Evolutionary conservation across 64 coral and sea anemone species (phyloP).

Genomic region (Actinia equina): DNA sequence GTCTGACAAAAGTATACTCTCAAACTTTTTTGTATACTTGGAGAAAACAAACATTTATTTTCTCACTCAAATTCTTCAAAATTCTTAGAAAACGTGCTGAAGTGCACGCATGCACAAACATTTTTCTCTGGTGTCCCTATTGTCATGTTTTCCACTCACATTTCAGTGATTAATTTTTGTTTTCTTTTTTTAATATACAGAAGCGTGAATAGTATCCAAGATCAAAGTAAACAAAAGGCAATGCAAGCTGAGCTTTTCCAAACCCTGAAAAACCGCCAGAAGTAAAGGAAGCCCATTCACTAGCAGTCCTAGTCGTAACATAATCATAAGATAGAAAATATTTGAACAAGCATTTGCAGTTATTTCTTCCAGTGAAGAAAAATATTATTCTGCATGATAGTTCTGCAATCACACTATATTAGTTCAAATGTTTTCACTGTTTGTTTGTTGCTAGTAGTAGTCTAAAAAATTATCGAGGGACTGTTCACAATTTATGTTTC

Average conservation of each 20-base stretch:
- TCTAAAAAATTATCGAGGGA: background rate
- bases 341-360: background rate
- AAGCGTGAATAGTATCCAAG: slow-evolving; percentile 73
- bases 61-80: no score
- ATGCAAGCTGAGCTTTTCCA: slow-evolving; percentile 94
- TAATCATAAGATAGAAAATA: background rate
- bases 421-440: background rate
- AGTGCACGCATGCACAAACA: no score
- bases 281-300: slow-evolving; percentile 10
- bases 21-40: no score
- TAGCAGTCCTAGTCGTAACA: background rate
- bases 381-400: background rate
- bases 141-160: no score
- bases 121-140: no score
- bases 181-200: slow-evolving; percentile 36
- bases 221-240: slow-evolving; percentile 77
- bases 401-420: background rate
- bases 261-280: slow-evolving; percentile 78
- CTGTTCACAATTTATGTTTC: no score
- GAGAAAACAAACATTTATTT: no score
- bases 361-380: background rate
- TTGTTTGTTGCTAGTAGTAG: background rate
- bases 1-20: no score
- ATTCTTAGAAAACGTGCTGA: no score
- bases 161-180: no score